These are phyloP conservation scores for Centruroides sculpturatus DNA, from an alignment of 1,140 invertebrate genomes.

Conservation along the genomic window DNA sequence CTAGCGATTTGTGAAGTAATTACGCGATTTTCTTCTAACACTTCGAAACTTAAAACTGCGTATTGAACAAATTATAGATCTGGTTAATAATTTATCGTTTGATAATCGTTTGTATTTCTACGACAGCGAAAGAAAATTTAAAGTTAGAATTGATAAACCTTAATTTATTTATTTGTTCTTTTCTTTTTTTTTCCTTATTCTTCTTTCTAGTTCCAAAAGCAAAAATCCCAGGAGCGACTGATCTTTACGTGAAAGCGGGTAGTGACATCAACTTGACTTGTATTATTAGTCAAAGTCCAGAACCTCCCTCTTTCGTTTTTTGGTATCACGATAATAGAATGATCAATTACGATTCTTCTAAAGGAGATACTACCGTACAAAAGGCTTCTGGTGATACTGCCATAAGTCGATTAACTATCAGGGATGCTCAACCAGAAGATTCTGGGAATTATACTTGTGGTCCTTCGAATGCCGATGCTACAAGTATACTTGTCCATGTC, in stretches of 20 bases:
- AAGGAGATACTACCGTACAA: slow-evolving; percentile 7
- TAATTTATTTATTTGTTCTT: too few species aligned
- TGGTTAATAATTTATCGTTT: too few species aligned
- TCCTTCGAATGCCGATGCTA: slow-evolving; percentile 61
- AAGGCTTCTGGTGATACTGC: slow-evolving; percentile 26
- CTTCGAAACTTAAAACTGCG: too few species aligned
- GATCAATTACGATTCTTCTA: slow-evolving; percentile 19
- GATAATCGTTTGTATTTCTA: too few species aligned
- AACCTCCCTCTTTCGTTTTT: slow-evolving; percentile 80
- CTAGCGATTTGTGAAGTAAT: too few species aligned
- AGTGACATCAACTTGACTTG: slow-evolving; percentile 89
- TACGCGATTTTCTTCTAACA: too few species aligned
- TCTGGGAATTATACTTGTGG: slow-evolving; percentile 79
- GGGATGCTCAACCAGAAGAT: slow-evolving; percentile 48
- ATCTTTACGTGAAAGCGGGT: slow-evolving; percentile 75
- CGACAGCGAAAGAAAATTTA: too few species aligned
- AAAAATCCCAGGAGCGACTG: slow-evolving; percentile 72
- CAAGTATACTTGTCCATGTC: slow-evolving; percentile 59
- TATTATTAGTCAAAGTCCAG: slow-evolving; percentile 72
- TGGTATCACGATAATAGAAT: slow-evolving; percentile 48
- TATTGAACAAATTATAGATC: too few species aligned
- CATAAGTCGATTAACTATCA: slow-evolving; percentile 37
- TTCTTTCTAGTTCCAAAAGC: slow-evolving; percentile 60
- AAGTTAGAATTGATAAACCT: too few species aligned
- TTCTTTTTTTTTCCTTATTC: not conserved